Evolutionary conservation across 2,113 vertebrate species (phyloP).

Genomic region (Oreotrochilus melanogaster): DNA sequence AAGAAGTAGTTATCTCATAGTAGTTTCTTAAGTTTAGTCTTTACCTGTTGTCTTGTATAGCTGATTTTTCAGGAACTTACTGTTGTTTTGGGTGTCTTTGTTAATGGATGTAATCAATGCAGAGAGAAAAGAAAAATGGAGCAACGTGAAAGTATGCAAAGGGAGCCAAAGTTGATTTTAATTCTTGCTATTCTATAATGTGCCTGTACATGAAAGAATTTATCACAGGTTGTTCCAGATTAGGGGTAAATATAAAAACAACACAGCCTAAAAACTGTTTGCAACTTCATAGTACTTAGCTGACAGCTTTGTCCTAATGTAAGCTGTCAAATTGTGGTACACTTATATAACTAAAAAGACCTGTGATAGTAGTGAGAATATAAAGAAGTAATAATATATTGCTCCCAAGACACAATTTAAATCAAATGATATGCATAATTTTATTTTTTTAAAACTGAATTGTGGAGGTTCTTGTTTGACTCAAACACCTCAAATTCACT

Average conservation of each 20-base stretch:
- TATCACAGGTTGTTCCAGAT: background rate
- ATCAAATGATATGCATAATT: background rate
- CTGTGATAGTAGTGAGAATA: background rate
- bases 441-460: background rate
- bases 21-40: background rate
- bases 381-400: background rate
- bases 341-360: background rate
- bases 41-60: background rate
- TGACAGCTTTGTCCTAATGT: background rate
- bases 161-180: background rate
- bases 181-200: background rate
- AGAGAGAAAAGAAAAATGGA: background rate
- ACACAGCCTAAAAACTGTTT: background rate
- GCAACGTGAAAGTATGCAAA: background rate
- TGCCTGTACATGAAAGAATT: background rate
- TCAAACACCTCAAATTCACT: background rate
- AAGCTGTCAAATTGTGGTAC: background rate
- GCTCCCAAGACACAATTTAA: background rate
- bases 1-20: background rate
- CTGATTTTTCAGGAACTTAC: background rate
- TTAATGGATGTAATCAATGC: background rate
- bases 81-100: background rate
- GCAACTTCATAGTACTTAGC: background rate
- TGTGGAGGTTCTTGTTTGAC: background rate
- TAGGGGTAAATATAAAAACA: background rate